These are phyloP conservation scores for Lepidocyrtoides sp. DNA, from an alignment of 2,888 invertebrate genomes.

Conservation along the genomic window DNA sequence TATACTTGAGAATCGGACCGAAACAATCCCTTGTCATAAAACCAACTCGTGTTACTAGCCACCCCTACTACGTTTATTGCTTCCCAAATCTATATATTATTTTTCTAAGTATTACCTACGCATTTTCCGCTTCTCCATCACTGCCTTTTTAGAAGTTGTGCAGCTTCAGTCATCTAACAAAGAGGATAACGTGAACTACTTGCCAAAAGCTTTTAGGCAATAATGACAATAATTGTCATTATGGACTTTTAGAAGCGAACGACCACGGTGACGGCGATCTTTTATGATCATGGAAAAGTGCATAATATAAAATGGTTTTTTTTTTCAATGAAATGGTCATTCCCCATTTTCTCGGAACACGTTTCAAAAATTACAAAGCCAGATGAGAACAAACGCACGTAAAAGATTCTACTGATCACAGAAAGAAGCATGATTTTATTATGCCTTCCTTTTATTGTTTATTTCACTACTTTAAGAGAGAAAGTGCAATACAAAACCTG, in stretches of 20 bases:
- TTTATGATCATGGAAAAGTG: slow-evolving; percentile 42
- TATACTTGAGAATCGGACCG: background rate
- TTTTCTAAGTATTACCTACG: too few species aligned
- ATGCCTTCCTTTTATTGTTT: slow-evolving; percentile 14
- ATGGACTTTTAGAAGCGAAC: slow-evolving; percentile 38
- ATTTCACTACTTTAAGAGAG: background rate
- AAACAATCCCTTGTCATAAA: slow-evolving; percentile 56
- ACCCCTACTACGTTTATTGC: slow-evolving; percentile 65
- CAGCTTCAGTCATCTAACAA: background rate
- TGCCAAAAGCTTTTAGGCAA: slow-evolving; percentile 66
- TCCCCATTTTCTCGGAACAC: background rate
- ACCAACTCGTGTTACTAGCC: background rate
- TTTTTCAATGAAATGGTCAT: slow-evolving; percentile 6
- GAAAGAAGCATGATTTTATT: slow-evolving; percentile 2
- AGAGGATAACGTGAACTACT: background rate
- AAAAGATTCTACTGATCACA: slow-evolving; percentile 15
- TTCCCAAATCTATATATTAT: too few species aligned
- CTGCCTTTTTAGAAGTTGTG: too few species aligned
- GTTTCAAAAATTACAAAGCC: slow-evolving; percentile 30
- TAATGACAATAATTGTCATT: slow-evolving; percentile 64
- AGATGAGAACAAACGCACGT: slow-evolving; percentile 4
- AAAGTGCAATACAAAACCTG: background rate
- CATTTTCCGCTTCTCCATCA: background rate
- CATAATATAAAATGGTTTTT: slow-evolving; percentile 42
- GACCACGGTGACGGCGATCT: slow-evolving; percentile 16